A percentile compares a stretch with the other conserved stretches of the same genome.
Conservation (phyloP, 2,888 invertebrate genomes). For the Macrostomum cliftonense region DNA sequence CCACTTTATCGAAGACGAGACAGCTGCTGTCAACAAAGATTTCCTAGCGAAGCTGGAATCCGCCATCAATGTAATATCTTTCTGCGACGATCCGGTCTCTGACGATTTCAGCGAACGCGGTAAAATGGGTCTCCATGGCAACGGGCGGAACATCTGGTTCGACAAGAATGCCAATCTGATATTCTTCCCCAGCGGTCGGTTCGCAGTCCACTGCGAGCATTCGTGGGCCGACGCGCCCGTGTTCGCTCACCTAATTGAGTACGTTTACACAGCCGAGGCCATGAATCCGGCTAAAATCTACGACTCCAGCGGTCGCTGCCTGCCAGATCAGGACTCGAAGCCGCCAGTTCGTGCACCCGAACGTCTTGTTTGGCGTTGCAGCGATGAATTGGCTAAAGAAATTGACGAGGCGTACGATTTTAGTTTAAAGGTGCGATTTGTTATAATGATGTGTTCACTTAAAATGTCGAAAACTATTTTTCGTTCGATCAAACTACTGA, state of each 20-base stretch:
- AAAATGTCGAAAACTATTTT: no score
- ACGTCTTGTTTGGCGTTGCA: constrained; percentile 33
- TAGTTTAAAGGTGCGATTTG: constrained; percentile 17
- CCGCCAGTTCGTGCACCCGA: constrained; percentile 19
- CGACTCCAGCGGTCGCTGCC: constrained; percentile 31
- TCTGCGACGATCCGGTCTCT: constrained; percentile 21
- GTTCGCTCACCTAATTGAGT: constrained; percentile 39
- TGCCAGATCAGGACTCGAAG: constrained; percentile 27
- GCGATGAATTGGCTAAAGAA: constrained; percentile 17
- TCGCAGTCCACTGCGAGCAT: constrained; percentile 41
- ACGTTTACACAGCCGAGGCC: constrained; percentile 39
- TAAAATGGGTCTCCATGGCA: constrained; percentile 36
- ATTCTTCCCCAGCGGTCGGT: constrained; percentile 37
- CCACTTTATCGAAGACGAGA: constrained; percentile 22
- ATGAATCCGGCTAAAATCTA: constrained; percentile 17
- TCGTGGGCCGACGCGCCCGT: constrained; percentile 41
- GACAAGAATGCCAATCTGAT: constrained; percentile 39
- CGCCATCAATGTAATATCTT: constrained; percentile 36
- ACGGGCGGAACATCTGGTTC: constrained; percentile 39
- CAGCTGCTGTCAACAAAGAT: constrained; percentile 35
- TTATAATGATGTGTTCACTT: no score
- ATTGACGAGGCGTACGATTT: constrained; percentile 23
- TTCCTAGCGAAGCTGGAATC: constrained; percentile 36
- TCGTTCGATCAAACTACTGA: no score
- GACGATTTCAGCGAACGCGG: constrained; percentile 20